Percentiles rank a stretch among this genome's conserved stretches.
phyloP scores from a whole-genome alignment of 2,888 invertebrate species.

The Acleris cristana region DNA sequence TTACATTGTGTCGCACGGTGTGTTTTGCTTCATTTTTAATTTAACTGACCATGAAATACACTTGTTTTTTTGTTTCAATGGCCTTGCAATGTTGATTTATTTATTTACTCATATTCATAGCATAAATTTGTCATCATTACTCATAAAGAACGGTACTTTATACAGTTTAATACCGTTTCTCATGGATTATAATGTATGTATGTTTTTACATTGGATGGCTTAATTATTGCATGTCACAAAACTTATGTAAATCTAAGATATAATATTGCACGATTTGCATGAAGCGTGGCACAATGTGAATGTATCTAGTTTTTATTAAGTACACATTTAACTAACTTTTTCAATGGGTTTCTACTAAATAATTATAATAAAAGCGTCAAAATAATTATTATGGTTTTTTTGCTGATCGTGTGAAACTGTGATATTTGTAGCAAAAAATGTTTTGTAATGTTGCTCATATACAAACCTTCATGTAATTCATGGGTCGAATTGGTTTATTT shows the following conservation, averaged over 20 bases:
- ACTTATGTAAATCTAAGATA: slow-evolving; percentile 7
- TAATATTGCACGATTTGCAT: slow-evolving; percentile 62
- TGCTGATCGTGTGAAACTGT: too few relatives aligned
- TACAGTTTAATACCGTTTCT: too few relatives aligned
- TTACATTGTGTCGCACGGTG: slow-evolving; percentile 66
- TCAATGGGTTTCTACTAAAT: not conserved
- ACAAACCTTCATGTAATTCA: too few relatives aligned
- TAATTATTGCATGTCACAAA: slow-evolving; percentile 22
- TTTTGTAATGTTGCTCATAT: too few relatives aligned
- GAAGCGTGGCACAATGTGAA: slow-evolving; percentile 70
- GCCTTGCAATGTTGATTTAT: not conserved
- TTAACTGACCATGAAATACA: too few relatives aligned
- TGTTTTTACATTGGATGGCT: slow-evolving; percentile 10
- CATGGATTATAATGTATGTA: too few relatives aligned
- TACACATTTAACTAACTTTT: slow-evolving; percentile 19
- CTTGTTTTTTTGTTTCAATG: not conserved
- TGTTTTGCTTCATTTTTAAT: slow-evolving; percentile 39
- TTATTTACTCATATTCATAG: not conserved
- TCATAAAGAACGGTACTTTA: too few relatives aligned
- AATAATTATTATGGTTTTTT: too few relatives aligned
- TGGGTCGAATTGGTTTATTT: too few relatives aligned
- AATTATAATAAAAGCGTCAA: too few relatives aligned
- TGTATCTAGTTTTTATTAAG: slow-evolving; percentile 50
- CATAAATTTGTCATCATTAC: too few relatives aligned
- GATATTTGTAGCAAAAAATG: too few relatives aligned